Base-by-base conservation (phyloP, 2,888 invertebrate species). In the Acrobasis suavella region DNA sequence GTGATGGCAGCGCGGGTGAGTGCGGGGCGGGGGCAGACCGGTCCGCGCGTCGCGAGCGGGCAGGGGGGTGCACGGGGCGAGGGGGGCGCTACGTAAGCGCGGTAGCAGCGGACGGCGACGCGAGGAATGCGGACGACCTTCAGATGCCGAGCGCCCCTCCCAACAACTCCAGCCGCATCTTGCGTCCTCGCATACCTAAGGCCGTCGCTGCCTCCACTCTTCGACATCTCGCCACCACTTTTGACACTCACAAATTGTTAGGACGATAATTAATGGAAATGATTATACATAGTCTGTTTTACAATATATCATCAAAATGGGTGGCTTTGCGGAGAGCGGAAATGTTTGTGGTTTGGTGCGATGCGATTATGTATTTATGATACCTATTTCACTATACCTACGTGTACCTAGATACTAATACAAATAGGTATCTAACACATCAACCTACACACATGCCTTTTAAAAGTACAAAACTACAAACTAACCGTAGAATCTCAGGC, bases 91-190 rank as follows among this genome's bases (percentile, higher is more conserved):
- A 92, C 92, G 92, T 92, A 92, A 92, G 91, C 91, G 91, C 91
- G 91, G 92, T 91, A 91, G 92, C 91, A 82, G 90, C 89, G 91
- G 91, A 85, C 89, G 90, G 89, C 89, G 91, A 90, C 90, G 90
- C 86, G 85, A 86, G 91, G 92, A 91, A 92, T 92, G 92, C 91
- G 91, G 92, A 89, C 91, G 92, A 91, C 92, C 92, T 92, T 92
- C 91, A 91, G 87, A 91, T 91, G 87, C 90, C 91, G 89, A 89
- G 82, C 86, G 87, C 91, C 90, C 90, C 89, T 87, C 91, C 89
- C 85, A 82, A 77, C 83, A 85, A 77, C 83, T 85, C 88, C 83
- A 79, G 87, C 90, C 91, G 88, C 91, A 90, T 91, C 91, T 90
- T 87, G 91, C 91, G 91, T 88, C 90, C 91, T 89, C 91, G 91